Conservation (phyloP, 2,797 vertebrate species). For the Dendrocincla tyrannina region DNA sequence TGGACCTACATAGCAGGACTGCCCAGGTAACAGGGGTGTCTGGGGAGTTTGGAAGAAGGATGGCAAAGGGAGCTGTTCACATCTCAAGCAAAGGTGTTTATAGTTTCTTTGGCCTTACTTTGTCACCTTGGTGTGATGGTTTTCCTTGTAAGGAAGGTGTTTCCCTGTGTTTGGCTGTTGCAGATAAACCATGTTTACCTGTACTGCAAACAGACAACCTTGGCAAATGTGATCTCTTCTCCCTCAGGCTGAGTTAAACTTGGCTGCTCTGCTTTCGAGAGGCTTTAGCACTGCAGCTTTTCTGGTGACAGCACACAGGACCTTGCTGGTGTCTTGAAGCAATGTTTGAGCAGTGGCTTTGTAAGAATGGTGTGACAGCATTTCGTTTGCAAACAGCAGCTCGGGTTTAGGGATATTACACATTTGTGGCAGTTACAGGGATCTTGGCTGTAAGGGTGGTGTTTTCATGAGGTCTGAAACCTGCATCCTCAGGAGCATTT, state of each 20-base stretch:
- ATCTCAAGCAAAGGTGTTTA: background rate
- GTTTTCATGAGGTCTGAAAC: background rate
- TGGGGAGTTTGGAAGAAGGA: background rate
- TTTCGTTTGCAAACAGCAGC: background rate
- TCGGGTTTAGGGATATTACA: background rate
- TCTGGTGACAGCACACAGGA: background rate
- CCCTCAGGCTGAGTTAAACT: background rate
- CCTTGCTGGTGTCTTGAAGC: background rate
- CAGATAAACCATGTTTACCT: background rate
- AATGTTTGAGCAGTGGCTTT: background rate
- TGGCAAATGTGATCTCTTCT: background rate
- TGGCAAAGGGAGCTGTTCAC: background rate
- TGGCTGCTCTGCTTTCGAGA: background rate
- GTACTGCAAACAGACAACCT: background rate
- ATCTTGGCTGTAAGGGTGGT: fast-evolving
- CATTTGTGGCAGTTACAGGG: background rate
- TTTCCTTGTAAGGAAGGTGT: background rate
- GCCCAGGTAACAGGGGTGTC: slow-evolving; percentile 80
- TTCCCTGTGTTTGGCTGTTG: background rate
- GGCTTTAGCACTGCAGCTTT: background rate
- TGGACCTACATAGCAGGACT: slow-evolving; percentile 90
- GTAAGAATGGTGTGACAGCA: background rate
- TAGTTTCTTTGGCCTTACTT: background rate
- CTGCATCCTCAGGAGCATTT: background rate
- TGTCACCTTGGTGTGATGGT: background rate